phyloP scores from a whole-genome alignment of 2,888 invertebrate species.

The Cheilosia soror region DNA sequence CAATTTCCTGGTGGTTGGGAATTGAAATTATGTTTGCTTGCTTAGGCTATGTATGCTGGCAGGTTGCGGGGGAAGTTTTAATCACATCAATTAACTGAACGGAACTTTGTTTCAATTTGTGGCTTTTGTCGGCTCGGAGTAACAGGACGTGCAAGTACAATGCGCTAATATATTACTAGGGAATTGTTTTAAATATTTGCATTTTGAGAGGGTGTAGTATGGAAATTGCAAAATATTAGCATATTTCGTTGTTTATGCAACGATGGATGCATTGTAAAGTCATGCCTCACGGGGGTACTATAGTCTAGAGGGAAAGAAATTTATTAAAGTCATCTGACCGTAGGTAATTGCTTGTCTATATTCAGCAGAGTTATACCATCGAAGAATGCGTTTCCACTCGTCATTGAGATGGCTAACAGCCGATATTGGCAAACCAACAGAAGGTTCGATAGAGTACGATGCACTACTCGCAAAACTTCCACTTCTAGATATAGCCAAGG shows the following conservation, averaged over 20 bases:
- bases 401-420: no score
- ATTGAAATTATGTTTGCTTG: slow-evolving; percentile 60
- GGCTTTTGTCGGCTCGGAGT: slow-evolving; percentile 50
- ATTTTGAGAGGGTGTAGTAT: slow-evolving; percentile 4
- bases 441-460: no score
- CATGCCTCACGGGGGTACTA: no score
- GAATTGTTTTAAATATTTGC: slow-evolving; percentile 29
- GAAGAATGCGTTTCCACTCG: no score
- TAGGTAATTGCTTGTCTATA: no score
- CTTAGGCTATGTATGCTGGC: slow-evolving; percentile 3
- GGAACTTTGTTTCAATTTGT: slow-evolving; percentile 73
- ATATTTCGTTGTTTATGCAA: neutral
- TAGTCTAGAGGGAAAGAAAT: no score
- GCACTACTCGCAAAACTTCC: no score
- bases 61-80: slow-evolving; percentile 46
- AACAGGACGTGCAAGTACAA: slow-evolving; percentile 20
- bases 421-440: no score
- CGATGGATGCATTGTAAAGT: neutral
- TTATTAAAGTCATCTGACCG: no score
- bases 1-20: slow-evolving; percentile 46
- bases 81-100: slow-evolving; percentile 70
- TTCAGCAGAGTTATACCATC: no score
- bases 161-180: slow-evolving; percentile 40
- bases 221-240: slow-evolving; percentile 35
- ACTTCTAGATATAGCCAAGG: no score